Percentiles rank a stretch among this genome's conserved stretches.
Evolutionary conservation across 2,113 vertebrate genomes (phyloP).

Genomic region (Suricata suricatta): DNA sequence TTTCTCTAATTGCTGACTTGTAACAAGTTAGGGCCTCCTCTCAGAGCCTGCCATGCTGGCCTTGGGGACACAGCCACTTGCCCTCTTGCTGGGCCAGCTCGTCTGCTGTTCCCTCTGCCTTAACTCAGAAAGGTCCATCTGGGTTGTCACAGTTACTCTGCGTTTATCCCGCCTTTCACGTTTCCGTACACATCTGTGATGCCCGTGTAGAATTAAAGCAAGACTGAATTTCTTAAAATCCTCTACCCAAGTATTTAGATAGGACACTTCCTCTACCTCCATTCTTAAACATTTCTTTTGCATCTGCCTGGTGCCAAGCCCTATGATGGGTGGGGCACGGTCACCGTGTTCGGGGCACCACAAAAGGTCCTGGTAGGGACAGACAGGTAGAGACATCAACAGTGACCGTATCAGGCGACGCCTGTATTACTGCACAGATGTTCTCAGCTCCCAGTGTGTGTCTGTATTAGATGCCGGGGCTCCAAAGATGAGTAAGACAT

Average conservation of each 20-base stretch:
- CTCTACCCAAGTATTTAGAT: not conserved
- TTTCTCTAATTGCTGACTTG: not conserved
- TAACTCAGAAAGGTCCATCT: not conserved
- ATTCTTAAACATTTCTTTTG: not conserved
- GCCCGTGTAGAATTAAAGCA: not conserved
- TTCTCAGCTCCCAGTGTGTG: not conserved
- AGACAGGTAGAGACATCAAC: not conserved
- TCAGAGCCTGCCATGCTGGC: not conserved
- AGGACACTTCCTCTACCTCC: not conserved
- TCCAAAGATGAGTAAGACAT: not conserved
- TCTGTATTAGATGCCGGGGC: not conserved
- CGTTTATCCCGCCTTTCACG: not conserved
- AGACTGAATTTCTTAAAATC: not conserved
- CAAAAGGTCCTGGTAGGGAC: not conserved
- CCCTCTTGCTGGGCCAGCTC: not conserved
- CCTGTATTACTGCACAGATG: not conserved
- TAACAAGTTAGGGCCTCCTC: not conserved
- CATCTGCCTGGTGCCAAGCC: not conserved
- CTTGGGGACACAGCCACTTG: not conserved
- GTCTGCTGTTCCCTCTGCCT: not conserved
- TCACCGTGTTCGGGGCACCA: not conserved
- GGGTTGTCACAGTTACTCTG: not conserved
- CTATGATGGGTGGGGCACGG: not conserved
- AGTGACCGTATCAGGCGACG: not conserved
- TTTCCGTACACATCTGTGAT: not conserved